These are phyloP conservation scores for Gopherus flavomarginatus DNA, from an alignment of 2,113 vertebrate genomes.

Conservation along the genomic window DNA sequence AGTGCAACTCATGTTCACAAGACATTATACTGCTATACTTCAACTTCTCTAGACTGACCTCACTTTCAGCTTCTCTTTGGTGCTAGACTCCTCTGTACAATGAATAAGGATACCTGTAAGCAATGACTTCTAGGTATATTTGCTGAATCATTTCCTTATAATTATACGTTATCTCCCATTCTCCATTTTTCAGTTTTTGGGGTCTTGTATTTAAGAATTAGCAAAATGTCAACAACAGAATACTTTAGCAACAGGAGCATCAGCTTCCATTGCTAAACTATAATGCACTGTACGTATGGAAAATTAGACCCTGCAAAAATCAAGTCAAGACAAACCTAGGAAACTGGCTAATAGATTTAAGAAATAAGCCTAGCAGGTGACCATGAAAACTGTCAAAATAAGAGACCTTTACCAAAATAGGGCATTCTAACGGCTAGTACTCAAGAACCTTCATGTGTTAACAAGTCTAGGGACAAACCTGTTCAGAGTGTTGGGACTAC, in stretches of 20 bases:
- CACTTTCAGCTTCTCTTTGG: background rate
- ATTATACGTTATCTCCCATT: background rate
- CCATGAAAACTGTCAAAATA: background rate
- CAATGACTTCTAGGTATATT: background rate
- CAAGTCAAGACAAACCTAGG: accelerated
- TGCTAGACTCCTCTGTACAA: no score
- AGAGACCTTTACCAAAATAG: background rate
- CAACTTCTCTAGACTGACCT: background rate
- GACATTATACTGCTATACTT: background rate
- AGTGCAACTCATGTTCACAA: background rate
- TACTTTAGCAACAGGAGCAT: background rate
- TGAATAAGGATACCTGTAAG: background rate
- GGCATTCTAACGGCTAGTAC: background rate
- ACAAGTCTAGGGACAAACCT: background rate
- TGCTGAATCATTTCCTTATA: background rate
- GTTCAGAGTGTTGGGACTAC: background rate
- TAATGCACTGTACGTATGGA: background rate
- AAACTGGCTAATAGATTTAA: background rate
- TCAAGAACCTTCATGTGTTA: background rate
- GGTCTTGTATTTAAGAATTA: background rate
- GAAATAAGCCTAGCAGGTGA: background rate
- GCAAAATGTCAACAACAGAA: background rate
- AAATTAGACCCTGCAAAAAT: background rate
- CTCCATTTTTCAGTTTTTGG: background rate
- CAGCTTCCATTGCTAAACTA: background rate